Percentiles rank a stretch among this genome's conserved stretches.
phyloP scores from a whole-genome alignment of 2,888 invertebrate species.

The Scaptomyza flava region DNA sequence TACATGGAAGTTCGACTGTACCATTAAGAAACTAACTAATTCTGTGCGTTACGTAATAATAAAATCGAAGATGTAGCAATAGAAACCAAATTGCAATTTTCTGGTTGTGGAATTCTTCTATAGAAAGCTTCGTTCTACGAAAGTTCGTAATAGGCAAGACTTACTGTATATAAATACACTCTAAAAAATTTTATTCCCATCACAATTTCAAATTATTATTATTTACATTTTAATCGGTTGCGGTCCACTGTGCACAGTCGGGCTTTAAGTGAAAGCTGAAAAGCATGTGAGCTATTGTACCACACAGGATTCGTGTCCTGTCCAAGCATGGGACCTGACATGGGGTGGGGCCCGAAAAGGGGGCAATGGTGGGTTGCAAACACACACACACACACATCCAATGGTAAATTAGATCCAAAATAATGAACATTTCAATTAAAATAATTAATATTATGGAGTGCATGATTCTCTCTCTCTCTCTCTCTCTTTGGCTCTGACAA shows the following conservation, averaged over 20 bases:
- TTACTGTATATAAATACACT: too few relatives aligned
- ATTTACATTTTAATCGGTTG: neutral
- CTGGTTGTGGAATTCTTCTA: too few relatives aligned
- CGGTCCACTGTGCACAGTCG: constrained; percentile 38
- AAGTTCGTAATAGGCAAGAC: too few relatives aligned
- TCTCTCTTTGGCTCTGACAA: constrained; percentile 33
- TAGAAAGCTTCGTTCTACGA: too few relatives aligned
- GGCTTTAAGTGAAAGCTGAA: constrained; percentile 49
- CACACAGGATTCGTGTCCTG: constrained; percentile 36
- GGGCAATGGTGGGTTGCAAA: neutral
- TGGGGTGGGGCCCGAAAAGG: neutral
- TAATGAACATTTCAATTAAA: constrained; percentile 80
- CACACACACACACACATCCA: constrained; percentile 49
- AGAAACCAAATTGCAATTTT: too few relatives aligned
- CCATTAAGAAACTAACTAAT: too few relatives aligned
- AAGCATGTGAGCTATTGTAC: constrained; percentile 54
- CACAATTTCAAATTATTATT: neutral
- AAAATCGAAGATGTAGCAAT: too few relatives aligned
- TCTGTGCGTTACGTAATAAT: too few relatives aligned
- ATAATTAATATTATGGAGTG: constrained; percentile 77
- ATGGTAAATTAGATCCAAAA: constrained; percentile 78
- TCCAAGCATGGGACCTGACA: constrained; percentile 29
- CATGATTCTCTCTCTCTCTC: constrained; percentile 21
- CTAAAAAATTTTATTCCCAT: neutral
- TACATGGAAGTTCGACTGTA: too few relatives aligned